phyloP scores from a whole-genome alignment of 2,113 vertebrate species.

The Callochromis pleurospilus region DNA sequence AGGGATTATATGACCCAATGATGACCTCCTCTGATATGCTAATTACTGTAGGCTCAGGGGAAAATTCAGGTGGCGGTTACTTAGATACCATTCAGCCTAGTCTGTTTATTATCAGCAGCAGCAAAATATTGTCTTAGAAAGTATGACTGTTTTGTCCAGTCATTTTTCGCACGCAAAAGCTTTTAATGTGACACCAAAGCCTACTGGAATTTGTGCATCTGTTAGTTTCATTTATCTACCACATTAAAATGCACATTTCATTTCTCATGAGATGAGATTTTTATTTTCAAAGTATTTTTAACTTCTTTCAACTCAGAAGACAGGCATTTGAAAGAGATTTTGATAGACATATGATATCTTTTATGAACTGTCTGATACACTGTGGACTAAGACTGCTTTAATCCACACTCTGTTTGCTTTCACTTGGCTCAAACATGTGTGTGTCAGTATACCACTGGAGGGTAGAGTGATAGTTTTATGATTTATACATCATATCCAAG shows the following conservation, averaged over 20 bases:
- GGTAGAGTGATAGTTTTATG: not conserved
- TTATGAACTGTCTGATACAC: not conserved
- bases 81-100: not conserved
- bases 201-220: not conserved
- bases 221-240: not conserved
- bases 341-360: not conserved
- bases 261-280: not conserved
- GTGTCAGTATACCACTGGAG: not conserved
- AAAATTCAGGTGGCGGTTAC: not conserved
- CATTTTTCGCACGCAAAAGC: not conserved
- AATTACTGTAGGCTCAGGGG: slow-evolving; percentile 26
- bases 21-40: slow-evolving; percentile 35
- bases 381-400: not conserved
- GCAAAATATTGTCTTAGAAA: not conserved
- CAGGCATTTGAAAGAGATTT: not conserved
- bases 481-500: not conserved
- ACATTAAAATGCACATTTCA: not conserved
- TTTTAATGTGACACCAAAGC: not conserved
- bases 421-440: not conserved
- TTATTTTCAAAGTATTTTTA: not conserved
- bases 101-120: not conserved
- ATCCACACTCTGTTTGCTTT: not conserved
- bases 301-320: not conserved
- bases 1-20: slow-evolving; percentile 31
- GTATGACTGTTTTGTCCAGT: not conserved